Evolutionary conservation across 1,140 invertebrate genomes (phyloP).

Genomic region (Anthonomus grandis): DNA sequence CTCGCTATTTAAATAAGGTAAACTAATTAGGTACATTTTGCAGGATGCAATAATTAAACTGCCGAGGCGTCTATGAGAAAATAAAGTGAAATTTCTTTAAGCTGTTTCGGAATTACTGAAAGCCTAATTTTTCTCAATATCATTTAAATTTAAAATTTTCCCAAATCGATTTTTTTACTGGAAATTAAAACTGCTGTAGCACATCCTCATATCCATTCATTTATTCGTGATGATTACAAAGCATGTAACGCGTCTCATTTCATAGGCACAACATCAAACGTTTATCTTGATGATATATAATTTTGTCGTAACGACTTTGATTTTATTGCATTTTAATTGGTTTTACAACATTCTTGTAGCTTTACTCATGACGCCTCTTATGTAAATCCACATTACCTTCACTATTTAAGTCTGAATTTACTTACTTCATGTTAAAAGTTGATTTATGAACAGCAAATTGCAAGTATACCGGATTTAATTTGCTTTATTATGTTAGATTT

Average conservation of each 20-base stretch:
- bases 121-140: background rate
- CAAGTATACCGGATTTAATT: too few relatives aligned
- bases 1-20: constrained; percentile 27
- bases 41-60: constrained; percentile 32
- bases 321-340: constrained; percentile 23
- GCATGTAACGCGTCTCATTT: constrained; percentile 3
- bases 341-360: constrained; percentile 18
- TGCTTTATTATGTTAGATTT: too few relatives aligned
- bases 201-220: background rate
- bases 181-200: background rate
- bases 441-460: too few relatives aligned
- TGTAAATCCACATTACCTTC: constrained; percentile 19
- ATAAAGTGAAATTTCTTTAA: background rate
- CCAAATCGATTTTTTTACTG: background rate
- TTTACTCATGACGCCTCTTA: constrained; percentile 15
- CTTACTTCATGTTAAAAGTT: constrained; percentile 23
- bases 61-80: constrained; percentile 9
- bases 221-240: constrained; percentile 9
- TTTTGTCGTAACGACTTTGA: constrained; percentile 13
- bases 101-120: background rate
- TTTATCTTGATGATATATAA: constrained; percentile 18
- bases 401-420: constrained; percentile 7
- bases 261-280: constrained; percentile 9
- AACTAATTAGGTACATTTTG: constrained; percentile 27
- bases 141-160: background rate